Base-by-base conservation (phyloP, 2,888 invertebrate genomes). In the Dioctria linearis region DNA sequence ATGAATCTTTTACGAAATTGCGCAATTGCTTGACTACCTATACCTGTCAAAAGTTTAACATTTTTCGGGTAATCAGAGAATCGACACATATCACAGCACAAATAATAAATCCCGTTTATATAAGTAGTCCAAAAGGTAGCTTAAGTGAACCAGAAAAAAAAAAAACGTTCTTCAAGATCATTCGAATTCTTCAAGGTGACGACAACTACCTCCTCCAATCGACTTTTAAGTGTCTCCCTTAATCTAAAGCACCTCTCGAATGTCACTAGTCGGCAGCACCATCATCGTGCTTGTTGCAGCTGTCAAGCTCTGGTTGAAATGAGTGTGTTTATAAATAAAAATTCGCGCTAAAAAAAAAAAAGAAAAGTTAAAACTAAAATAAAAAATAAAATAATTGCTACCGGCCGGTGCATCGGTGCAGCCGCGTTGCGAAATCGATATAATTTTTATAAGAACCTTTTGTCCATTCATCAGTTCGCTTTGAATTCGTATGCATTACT, bases 401-500 rank as follows among this genome's bases (percentile, higher is more conserved):
- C 69, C 46, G 25, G 25, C 25, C 25, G 25, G 25, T 25, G 25
- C 25, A 25, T 25, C 25, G 25, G 25, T 25, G 25, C 25, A 25
- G 25, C 25, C n/a, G 69, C 49, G 49, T 69, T 69, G 51, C 51
- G 37, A 49, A 69, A 69, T 51, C 42, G 37, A 54, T 11, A 46
- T 39, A 25, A 25, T 25, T 25, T 25, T 25, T 2, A 25, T 25
- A 67, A 43, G 59, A 11, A 8, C 46, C 25, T 46, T 46, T 46
- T n/a, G n/a, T 67, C 25, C 67, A 69, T 69, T 69, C 54, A 54
- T 69, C 37, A 69, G 51, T 51, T 42, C 65, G 40, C 49, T 49
- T 51, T 69, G 69, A 69, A 49, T 69, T 51, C 51, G 25, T 25
- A 69, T 69, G 51, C 37, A 37, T 54, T 51, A 51, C 13, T 43